phyloP scores from a whole-genome alignment of 2,888 invertebrate species.

The Leptinotarsa tumamoca region DNA sequence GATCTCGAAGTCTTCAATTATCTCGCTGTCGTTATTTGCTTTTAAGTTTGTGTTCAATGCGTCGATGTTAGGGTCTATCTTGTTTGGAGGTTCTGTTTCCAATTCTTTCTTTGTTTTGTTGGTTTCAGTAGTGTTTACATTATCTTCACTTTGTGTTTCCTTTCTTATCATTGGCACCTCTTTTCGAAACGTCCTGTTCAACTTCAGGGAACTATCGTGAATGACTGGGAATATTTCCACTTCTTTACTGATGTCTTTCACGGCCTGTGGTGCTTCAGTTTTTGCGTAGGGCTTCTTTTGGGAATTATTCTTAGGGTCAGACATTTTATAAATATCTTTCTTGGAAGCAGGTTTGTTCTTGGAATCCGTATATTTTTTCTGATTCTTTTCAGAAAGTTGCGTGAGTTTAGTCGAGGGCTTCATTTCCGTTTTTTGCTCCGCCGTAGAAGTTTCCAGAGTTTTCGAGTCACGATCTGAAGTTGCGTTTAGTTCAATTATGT shows the following conservation, averaged over 20 bases:
- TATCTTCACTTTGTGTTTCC: neutral
- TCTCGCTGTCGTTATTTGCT: slow-evolving; percentile 54
- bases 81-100: slow-evolving; percentile 11
- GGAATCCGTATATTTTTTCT: slow-evolving; percentile 28
- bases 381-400: slow-evolving; percentile 33
- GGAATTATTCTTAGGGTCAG: slow-evolving; percentile 48
- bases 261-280: slow-evolving; percentile 26
- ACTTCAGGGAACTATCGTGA: slow-evolving; percentile 56
- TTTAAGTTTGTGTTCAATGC: slow-evolving; percentile 64
- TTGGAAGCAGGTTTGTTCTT: slow-evolving; percentile 53
- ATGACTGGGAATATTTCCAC: slow-evolving; percentile 60
- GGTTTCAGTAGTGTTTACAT: too few relatives aligned
- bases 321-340: slow-evolving; percentile 50
- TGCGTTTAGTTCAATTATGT: slow-evolving; percentile 64
- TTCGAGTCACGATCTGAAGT: slow-evolving; percentile 55
- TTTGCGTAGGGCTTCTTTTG: slow-evolving; percentile 22
- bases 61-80: slow-evolving; percentile 66
- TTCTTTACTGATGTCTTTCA: slow-evolving; percentile 60
- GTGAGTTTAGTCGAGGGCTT: slow-evolving; percentile 37
- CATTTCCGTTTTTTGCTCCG: slow-evolving; percentile 28
- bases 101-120: too few relatives aligned
- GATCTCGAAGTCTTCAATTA: slow-evolving; percentile 33
- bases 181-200: slow-evolving; percentile 64
- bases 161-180: slow-evolving; percentile 55
- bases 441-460: slow-evolving; percentile 39